Evolutionary conservation across 1,140 invertebrate species (phyloP).

Genomic region (Euwallacea fornicatus): DNA sequence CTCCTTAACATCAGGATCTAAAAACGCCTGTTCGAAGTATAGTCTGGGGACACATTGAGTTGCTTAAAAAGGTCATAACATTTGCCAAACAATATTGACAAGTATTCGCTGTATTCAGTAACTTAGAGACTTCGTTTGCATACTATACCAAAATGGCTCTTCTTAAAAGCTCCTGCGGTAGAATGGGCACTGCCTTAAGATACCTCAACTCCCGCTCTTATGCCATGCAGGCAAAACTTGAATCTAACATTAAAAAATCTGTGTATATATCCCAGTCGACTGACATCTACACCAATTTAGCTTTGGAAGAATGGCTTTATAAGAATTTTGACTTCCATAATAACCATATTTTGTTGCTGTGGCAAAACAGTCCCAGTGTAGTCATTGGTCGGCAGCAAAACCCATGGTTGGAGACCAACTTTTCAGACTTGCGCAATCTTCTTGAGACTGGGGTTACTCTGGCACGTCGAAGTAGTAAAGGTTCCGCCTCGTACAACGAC

Average conservation of each 20-base stretch:
- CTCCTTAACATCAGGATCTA: slow-evolving; percentile 72
- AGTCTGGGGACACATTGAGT: slow-evolving; percentile 32
- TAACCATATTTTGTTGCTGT: slow-evolving; percentile 83
- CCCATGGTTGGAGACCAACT: slow-evolving; percentile 89
- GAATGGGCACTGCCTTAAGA: slow-evolving; percentile 29
- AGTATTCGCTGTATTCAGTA: slow-evolving; percentile 21
- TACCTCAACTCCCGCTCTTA: slow-evolving; percentile 15
- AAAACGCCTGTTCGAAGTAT: slow-evolving; percentile 55
- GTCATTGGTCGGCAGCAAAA: slow-evolving; percentile 97
- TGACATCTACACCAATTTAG: slow-evolving; percentile 88
- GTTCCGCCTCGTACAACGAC: slow-evolving; percentile 96
- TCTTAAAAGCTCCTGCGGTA: slow-evolving; percentile 41
- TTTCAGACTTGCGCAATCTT: slow-evolving; percentile 58
- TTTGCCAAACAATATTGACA: slow-evolving; percentile 30
- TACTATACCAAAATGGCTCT: slow-evolving; percentile 45
- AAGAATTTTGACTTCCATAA: slow-evolving; percentile 78
- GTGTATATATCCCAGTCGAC: slow-evolving; percentile 90
- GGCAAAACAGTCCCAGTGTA: slow-evolving; percentile 90
- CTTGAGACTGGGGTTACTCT: slow-evolving; percentile 67
- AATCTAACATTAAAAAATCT: slow-evolving; percentile 61
- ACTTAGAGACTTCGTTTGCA: slow-evolving; percentile 14
- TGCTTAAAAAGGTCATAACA: slow-evolving; percentile 28
- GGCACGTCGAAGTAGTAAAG: slow-evolving; percentile 91
- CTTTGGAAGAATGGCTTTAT: slow-evolving; percentile 94
- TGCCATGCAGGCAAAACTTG: neutral